phyloP scores from a whole-genome alignment of 2,113 vertebrate species.

The Erpornis zantholeuca region DNA sequence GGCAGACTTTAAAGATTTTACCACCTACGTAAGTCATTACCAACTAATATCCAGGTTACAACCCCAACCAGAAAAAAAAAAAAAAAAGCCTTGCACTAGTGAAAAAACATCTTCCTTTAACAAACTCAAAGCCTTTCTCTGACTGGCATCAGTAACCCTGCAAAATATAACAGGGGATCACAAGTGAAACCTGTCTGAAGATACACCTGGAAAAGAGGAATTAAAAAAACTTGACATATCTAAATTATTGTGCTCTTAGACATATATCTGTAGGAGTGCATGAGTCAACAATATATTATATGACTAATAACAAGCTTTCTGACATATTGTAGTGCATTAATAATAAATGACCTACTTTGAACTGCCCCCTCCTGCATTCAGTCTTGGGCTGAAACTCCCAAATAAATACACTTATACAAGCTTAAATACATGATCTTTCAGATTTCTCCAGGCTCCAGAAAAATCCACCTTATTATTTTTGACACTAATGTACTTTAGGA shows the following conservation, averaged over 20 bases:
- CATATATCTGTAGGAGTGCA: background rate
- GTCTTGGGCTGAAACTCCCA: background rate
- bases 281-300: constrained; percentile 1
- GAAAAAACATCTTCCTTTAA: background rate
- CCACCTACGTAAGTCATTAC: background rate
- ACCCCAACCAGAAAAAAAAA: background rate
- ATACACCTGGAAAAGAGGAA: background rate
- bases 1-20: background rate
- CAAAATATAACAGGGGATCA: background rate
- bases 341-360: constrained; percentile 14
- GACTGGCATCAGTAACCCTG: background rate
- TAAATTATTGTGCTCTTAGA: background rate
- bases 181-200: background rate
- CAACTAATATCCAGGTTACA: background rate
- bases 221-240: background rate
- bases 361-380: background rate
- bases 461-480: background rate
- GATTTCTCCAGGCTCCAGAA: background rate
- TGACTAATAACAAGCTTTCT: constrained; percentile 15
- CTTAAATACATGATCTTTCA: background rate
- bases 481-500: background rate
- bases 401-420: background rate
- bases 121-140: background rate
- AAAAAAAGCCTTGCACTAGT: background rate
- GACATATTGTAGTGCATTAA: background rate